Conservation (phyloP, 2,113 vertebrate genomes). For the Siniperca chuatsi region DNA sequence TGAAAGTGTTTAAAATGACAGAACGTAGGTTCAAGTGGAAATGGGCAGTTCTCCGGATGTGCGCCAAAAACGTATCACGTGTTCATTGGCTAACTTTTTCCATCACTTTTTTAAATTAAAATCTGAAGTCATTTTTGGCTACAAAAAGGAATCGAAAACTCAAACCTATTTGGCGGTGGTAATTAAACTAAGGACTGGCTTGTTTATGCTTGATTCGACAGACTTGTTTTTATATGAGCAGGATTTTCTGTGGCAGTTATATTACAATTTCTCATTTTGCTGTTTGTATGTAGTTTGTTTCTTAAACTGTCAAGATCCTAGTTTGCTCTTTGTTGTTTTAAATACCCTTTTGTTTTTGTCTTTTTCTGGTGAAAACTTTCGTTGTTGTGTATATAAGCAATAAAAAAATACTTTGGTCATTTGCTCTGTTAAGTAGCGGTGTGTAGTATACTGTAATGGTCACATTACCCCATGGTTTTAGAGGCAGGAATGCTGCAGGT, state of each 20-base stretch:
- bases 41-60: not conserved
- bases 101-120: not conserved
- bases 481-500: not conserved
- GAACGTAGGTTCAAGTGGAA: not conserved
- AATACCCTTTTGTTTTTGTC: constrained; percentile 4
- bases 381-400: constrained; percentile 55
- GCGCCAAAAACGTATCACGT: not conserved
- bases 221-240: constrained; percentile 17
- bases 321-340: constrained; percentile 44
- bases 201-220: not conserved
- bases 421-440: constrained; percentile 5
- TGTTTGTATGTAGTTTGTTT: constrained; percentile 32
- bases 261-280: constrained; percentile 13
- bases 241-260: constrained; percentile 15
- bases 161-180: not conserved
- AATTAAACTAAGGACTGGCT: not conserved
- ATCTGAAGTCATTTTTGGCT: not conserved
- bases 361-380: constrained; percentile 31
- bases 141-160: not conserved
- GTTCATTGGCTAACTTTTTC: not conserved
- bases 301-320: constrained; percentile 17
- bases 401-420: constrained; percentile 28
- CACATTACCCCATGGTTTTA: not conserved
- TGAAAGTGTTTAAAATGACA: not conserved
- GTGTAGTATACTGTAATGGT: not conserved